A percentile compares a stretch with the other conserved stretches of the same genome.
Evolutionary conservation across 2,113 vertebrate species (phyloP).

Genomic region (Thunnus maccoyii): DNA sequence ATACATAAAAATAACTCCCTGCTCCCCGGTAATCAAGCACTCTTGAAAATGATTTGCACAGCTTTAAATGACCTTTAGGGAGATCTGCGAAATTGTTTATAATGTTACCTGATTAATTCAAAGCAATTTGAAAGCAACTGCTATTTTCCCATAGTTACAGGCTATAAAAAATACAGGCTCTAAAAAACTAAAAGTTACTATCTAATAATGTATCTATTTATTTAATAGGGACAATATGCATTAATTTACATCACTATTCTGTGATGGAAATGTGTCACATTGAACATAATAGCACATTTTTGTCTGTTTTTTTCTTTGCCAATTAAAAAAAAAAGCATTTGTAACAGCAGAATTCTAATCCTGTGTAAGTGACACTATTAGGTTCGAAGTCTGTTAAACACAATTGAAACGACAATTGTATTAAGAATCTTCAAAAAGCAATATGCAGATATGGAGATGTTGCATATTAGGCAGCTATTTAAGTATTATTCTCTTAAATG

Average conservation of each 20-base stretch:
- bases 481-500: slow-evolving; percentile 5
- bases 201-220: not conserved
- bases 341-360: too few species aligned
- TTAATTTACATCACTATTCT: not conserved
- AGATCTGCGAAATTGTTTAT: not conserved
- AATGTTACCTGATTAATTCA: not conserved
- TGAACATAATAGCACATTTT: not conserved
- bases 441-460: not conserved
- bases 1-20: not conserved
- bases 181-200: not conserved
- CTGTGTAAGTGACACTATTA: too few species aligned
- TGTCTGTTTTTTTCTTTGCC: not conserved
- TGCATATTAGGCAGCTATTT: not conserved
- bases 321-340: too few species aligned
- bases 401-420: too few species aligned
- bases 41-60: not conserved
- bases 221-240: not conserved
- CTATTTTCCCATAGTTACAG: not conserved
- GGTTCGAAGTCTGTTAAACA: too few species aligned
- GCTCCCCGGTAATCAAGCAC: not conserved
- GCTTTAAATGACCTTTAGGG: too few species aligned
- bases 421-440: too few species aligned
- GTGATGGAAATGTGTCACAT: not conserved
- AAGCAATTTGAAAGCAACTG: not conserved
- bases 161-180: not conserved